Conservation (phyloP, 2,888 invertebrate species). For the Cerastoderma edule region DNA sequence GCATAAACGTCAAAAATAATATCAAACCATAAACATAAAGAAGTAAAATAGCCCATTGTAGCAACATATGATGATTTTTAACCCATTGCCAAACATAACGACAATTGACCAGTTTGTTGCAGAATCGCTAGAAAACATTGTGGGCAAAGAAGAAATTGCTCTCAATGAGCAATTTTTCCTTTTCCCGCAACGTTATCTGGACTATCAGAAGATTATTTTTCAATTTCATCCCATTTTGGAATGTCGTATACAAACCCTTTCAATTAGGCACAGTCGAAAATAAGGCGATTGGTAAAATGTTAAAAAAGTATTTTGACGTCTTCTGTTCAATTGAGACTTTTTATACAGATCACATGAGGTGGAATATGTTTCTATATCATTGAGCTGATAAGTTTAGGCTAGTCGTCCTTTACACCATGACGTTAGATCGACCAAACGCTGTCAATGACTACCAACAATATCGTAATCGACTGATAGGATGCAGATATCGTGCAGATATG, state of each 20-base stretch:
- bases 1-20: background rate
- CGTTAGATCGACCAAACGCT: background rate
- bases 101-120: background rate
- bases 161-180: background rate
- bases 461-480: too few species aligned
- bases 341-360: too few species aligned
- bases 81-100: background rate
- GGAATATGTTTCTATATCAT: too few species aligned
- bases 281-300: background rate
- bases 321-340: too few species aligned
- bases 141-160: background rate
- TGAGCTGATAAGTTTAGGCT: too few species aligned
- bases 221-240: background rate
- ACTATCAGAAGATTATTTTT: conserved; percentile 3
- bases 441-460: background rate
- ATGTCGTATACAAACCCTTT: background rate
- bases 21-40: background rate
- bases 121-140: background rate
- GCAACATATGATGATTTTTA: background rate
- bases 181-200: conserved; percentile 1
- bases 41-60: background rate
- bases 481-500: too few species aligned
- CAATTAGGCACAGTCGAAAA: background rate
- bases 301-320: too few species aligned
- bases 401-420: too few species aligned